Base-by-base conservation (phyloP, 1,140 invertebrate genomes). In the Cydia pomonella region DNA sequence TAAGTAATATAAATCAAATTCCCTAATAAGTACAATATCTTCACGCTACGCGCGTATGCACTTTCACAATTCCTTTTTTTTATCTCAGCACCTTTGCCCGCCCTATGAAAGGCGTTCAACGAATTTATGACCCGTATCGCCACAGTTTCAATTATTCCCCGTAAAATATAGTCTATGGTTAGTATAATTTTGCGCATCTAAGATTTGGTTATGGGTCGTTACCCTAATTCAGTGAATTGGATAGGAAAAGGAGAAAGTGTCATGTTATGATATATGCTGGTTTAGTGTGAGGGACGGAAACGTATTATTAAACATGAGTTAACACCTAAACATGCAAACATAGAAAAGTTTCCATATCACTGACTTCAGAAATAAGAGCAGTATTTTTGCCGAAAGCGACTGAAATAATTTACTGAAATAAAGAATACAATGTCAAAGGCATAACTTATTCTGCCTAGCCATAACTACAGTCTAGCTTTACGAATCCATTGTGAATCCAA, bases 71-170 rank as follows among this genome's bases (percentile, higher is more conserved):
- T 78, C 72, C 63, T 78, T 80, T 81, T 77, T 80, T 80, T 76
- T 76, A 77, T 23, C 47, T 47, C 50, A 33, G 75, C 71, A 63
- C 38, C 78, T 80, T 79, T 73, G 69, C 75, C 73, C 76, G 77
- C 74, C 41, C 73, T 78, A 82, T 84, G 76, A 85, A 82, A 84
- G 80, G 83, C 81, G 79, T 80, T 84, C 66, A 83, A 82, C 82
- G 81, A 82, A 85, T 87, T 87, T 85, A 85, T 83, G 85, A 79
- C 62, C 83, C 84, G 80, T 84, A 82, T 82, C 82, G 77, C 82
- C 79, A 81, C 81, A 82, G 64, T 84, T 79, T 78, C 76, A 81
- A 84, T 82, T 82, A 80, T 79, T 75, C 71, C 74, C 50, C n/a
- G 33, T 69, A 69, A 69, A 69, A 69, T 69, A 69, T 69, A 5